Conservation (phyloP, 1,140 invertebrate species). For the Leptinotarsa undecemlineata region DNA sequence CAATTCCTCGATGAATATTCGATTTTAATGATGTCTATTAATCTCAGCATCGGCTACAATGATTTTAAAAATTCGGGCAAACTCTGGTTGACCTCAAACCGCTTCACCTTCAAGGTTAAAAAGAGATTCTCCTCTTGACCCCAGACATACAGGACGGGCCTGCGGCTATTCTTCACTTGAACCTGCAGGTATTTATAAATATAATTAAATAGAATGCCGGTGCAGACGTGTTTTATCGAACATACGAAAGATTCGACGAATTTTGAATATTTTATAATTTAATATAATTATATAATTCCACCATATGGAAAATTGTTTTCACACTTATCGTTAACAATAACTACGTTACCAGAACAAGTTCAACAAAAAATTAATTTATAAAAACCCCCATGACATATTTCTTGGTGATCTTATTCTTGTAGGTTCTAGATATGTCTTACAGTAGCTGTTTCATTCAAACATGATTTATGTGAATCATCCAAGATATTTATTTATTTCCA, state of each 20-base stretch:
- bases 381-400: too few relatives aligned
- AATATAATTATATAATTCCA: not conserved
- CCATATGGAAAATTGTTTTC: not conserved
- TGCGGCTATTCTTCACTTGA: conserved; percentile 1
- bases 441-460: too few relatives aligned
- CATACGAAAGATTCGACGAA: not conserved
- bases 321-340: not conserved
- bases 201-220: not conserved
- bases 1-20: not conserved
- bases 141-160: conserved; percentile 25
- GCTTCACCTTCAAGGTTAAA: conserved; percentile 25
- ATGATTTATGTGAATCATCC: too few relatives aligned
- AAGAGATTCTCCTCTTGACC: conserved; percentile 28
- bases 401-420: too few relatives aligned
- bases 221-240: not conserved
- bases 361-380: too few relatives aligned
- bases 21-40: conserved; percentile 8
- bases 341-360: too few relatives aligned
- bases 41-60: conserved; percentile 1
- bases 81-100: conserved; percentile 26
- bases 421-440: too few relatives aligned
- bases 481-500: too few relatives aligned
- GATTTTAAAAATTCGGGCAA: conserved; percentile 26
- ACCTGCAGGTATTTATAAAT: conserved; percentile 2
- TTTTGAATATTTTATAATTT: too few relatives aligned